A percentile compares a stretch with the other conserved stretches of the same genome.
Conservation (phyloP, 2,888 invertebrate species). For the Oligia fasciuncula region DNA sequence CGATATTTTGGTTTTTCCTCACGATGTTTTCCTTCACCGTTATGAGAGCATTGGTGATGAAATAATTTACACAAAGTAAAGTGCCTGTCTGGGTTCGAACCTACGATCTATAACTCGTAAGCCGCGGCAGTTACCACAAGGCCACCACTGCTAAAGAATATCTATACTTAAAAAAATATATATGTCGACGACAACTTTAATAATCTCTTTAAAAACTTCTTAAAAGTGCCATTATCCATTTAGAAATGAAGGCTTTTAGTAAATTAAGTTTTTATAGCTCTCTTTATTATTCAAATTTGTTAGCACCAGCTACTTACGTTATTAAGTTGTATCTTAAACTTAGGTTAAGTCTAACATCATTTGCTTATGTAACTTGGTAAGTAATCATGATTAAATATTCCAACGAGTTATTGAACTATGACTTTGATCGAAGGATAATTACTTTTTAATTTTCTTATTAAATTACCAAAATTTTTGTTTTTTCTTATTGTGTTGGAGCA, state of each 20-base stretch:
- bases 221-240: conserved; percentile 24
- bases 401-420: not conserved
- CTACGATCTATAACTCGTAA: not conserved
- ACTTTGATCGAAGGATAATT: not conserved
- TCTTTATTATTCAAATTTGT: conserved; percentile 43
- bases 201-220: conserved; percentile 12
- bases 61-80: too few relatives aligned
- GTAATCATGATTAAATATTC: not conserved
- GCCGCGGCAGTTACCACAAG: not conserved
- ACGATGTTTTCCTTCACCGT: not conserved
- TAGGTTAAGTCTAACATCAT: conserved; percentile 11
- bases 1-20: not conserved
- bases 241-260: conserved; percentile 39
- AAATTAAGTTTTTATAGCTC: conserved; percentile 45
- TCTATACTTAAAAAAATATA: not conserved
- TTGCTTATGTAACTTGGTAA: conserved; percentile 4
- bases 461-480: not conserved
- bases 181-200: not conserved
- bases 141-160: not conserved
- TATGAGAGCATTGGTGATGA: too few relatives aligned
- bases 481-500: not conserved
- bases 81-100: not conserved
- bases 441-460: not conserved
- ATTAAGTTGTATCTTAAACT: conserved; percentile 29
- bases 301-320: conserved; percentile 39